Conservation (phyloP, 2,888 invertebrate genomes). For the Adela reaumurella region DNA sequence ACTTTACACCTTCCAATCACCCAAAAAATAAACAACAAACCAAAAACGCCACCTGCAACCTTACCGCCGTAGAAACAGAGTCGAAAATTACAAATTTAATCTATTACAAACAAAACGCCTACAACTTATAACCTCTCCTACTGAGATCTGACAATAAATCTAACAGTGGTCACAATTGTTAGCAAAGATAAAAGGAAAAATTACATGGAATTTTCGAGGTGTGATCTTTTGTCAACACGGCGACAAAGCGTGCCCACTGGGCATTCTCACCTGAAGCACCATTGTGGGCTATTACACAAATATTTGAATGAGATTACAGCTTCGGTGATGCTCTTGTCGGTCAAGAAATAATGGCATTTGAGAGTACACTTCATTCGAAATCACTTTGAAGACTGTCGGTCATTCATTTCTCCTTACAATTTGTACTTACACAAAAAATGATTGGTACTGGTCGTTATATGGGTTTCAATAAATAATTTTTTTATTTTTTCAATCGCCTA, state of each 20-base stretch:
- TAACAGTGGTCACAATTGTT: constrained; percentile 47
- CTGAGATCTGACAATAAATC: constrained; percentile 43
- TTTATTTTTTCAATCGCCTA: no score
- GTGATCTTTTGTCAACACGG: constrained; percentile 36
- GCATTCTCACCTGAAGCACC: constrained; percentile 46
- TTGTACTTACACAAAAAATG: no score
- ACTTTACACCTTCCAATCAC: no score
- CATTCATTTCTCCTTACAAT: no score
- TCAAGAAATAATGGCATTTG: not conserved
- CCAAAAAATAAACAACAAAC: no score
- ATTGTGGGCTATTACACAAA: constrained; percentile 43
- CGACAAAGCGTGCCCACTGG: constrained; percentile 27
- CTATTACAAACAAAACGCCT: constrained; percentile 49
- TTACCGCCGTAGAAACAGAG: no score
- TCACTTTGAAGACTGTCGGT: no score
- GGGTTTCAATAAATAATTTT: no score
- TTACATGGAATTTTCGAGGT: constrained; percentile 50
- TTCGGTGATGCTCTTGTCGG: not conserved
- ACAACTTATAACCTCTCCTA: no score
- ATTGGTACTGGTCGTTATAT: no score
- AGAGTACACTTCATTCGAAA: not conserved
- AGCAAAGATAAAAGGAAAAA: constrained; percentile 44
- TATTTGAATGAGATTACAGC: constrained; percentile 30
- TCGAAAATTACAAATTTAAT: no score
- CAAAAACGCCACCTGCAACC: no score